These are phyloP conservation scores for Myotis davidii DNA, from an alignment of 2,113 vertebrate species.

Conservation along the genomic window DNA sequence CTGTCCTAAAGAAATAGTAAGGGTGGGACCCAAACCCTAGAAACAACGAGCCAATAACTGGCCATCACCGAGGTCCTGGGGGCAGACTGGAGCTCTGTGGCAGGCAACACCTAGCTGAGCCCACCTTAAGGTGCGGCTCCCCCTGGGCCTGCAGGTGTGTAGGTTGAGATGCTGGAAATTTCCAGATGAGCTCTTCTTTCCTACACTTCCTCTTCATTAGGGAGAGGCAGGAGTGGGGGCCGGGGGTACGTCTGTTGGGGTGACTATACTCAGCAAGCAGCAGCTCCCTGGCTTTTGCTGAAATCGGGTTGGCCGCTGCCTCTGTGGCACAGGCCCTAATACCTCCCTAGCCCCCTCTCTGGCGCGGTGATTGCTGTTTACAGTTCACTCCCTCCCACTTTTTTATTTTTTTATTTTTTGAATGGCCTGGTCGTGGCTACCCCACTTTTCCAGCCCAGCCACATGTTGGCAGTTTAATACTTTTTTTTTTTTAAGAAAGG, in stretches of 20 bases:
- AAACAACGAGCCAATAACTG: conserved; percentile 38
- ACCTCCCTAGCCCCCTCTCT: not conserved
- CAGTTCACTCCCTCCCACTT: conserved; percentile 9
- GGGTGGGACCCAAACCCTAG: not conserved
- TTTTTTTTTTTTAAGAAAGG: conserved; percentile 61
- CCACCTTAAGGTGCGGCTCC: not conserved
- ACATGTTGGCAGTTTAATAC: conserved; percentile 82
- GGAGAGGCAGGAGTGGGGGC: not conserved
- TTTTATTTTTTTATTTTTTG: conserved; percentile 69
- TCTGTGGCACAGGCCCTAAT: not conserved
- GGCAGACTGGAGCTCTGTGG: conserved; percentile 32
- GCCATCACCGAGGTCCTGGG: not conserved
- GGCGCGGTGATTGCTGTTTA: conserved; percentile 72
- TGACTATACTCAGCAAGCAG: not conserved
- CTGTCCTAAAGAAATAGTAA: not conserved
- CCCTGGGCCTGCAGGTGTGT: not conserved
- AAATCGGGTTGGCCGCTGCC: not conserved
- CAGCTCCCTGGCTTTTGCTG: conserved; percentile 47
- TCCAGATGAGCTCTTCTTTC: conserved; percentile 33
- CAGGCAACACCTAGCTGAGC: not conserved
- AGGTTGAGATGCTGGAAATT: not conserved
- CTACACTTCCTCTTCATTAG: conserved; percentile 4
- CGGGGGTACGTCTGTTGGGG: not conserved
- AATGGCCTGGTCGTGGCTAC: conserved; percentile 59
- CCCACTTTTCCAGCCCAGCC: conserved; percentile 40